Conservation (phyloP, 2,113 vertebrate species). For the Mustelus asterias region DNA sequence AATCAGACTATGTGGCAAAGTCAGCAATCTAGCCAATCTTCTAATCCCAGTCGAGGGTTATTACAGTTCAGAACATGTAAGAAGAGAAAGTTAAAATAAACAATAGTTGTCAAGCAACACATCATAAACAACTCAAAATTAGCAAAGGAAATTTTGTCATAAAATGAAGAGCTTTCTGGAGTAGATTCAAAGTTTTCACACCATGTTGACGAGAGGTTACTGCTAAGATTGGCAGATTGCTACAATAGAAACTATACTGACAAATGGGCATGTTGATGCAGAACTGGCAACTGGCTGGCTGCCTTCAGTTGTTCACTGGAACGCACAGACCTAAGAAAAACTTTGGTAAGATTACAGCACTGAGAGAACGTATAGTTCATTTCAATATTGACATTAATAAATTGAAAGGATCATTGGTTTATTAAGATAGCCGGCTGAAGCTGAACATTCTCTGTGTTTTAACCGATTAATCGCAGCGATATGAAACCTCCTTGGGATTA, state of each 20-base stretch:
- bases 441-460: neutral
- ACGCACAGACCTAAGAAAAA: neutral
- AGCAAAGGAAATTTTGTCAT: neutral
- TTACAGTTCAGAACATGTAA: neutral
- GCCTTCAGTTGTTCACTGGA: neutral
- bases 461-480: neutral
- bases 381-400: neutral
- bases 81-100: slow-evolving; percentile 16
- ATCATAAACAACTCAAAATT: slow-evolving; percentile 23
- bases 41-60: neutral
- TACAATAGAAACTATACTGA: slow-evolving; percentile 13
- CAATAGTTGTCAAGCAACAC: neutral
- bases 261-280: neutral
- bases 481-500: neutral
- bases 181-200: neutral
- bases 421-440: neutral
- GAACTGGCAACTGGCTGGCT: neutral
- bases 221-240: neutral
- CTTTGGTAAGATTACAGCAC: neutral
- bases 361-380: neutral
- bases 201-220: neutral
- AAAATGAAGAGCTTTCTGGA: neutral
- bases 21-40: neutral
- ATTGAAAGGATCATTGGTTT: neutral
- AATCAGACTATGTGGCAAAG: neutral